Conservation (phyloP, 2,113 vertebrate genomes). For the Recurvirostra avosetta region DNA sequence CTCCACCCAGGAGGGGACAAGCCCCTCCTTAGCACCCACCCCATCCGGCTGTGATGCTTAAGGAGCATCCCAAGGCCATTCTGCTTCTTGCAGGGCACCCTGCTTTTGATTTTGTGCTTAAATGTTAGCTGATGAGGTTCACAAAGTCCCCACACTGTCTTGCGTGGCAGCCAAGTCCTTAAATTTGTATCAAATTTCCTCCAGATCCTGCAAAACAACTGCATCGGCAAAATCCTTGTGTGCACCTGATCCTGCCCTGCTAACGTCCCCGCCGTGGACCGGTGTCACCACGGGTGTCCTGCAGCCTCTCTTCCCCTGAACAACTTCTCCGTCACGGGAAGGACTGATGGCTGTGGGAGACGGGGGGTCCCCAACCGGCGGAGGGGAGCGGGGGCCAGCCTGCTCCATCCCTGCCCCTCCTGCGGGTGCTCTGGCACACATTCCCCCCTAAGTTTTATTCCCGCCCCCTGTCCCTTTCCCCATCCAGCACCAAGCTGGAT, state of each 20-base stretch:
- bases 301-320: background rate
- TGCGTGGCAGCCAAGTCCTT: background rate
- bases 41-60: background rate
- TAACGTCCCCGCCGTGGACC: accelerated
- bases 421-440: accelerated
- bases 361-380: accelerated
- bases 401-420: background rate
- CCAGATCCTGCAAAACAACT: background rate
- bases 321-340: background rate
- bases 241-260: background rate
- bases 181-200: background rate
- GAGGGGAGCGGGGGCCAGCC: background rate
- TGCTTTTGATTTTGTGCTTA: background rate
- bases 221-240: accelerated
- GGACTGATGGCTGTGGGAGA: background rate
- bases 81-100: background rate
- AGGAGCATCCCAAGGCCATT: background rate
- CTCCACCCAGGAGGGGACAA: background rate
- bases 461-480: background rate
- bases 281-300: background rate
- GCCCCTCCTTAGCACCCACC: background rate
- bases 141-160: background rate
- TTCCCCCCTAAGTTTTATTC: background rate
- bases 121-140: background rate
- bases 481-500: accelerated